phyloP scores from a whole-genome alignment of 2,888 invertebrate species.

The Zootermopsis nevadensis region DNA sequence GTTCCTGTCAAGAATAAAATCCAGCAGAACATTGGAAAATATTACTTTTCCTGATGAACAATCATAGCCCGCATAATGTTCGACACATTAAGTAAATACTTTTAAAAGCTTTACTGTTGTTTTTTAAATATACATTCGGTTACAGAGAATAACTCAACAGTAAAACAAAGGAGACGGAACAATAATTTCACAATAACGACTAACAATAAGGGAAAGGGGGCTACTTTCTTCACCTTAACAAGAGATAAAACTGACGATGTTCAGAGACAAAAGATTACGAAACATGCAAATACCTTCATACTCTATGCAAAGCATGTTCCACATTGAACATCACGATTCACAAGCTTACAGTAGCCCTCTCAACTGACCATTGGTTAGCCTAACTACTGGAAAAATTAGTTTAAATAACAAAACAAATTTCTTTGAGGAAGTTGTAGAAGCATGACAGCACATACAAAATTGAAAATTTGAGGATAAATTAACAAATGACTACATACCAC shows the following conservation, averaged over 20 bases:
- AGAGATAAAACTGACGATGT: neutral
- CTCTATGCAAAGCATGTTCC: slow-evolving; percentile 43
- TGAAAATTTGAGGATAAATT: neutral
- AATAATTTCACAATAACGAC: neutral
- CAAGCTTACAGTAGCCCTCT: slow-evolving; percentile 35
- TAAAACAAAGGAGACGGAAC: neutral
- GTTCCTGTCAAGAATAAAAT: too few relatives aligned
- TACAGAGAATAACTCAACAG: neutral
- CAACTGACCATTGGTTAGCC: slow-evolving; percentile 34
- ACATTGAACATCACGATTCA: slow-evolving; percentile 38
- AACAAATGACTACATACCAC: too few relatives aligned
- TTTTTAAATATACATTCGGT: neutral
- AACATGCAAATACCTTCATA: slow-evolving; percentile 43
- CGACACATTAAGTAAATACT: neutral
- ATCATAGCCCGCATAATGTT: too few relatives aligned
- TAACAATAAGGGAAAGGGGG: neutral
- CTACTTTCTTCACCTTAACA: neutral
- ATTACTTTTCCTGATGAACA: too few relatives aligned
- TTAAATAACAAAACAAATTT: neutral
- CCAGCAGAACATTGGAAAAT: too few relatives aligned
- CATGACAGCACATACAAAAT: neutral
- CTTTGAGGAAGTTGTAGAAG: neutral
- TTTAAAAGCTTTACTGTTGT: neutral
- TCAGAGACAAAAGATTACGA: slow-evolving; percentile 41
- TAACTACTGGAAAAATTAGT: slow-evolving; percentile 27